Base-by-base conservation (phyloP, 2,113 vertebrate genomes). In the Atrichornis clamosus region DNA sequence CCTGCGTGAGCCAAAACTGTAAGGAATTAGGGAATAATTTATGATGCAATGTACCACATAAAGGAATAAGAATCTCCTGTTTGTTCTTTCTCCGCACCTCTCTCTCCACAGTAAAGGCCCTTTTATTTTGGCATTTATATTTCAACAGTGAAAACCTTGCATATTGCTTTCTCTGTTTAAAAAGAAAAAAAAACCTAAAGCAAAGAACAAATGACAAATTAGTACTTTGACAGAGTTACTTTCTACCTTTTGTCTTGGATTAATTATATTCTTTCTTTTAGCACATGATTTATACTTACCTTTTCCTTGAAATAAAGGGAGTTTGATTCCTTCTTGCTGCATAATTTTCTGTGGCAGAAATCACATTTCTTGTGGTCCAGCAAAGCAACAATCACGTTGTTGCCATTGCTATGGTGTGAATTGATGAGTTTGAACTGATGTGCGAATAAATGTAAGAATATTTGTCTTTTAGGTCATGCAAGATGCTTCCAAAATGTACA, bases 1-100 rank as follows among this genome's bases (percentile, higher is more conserved):
- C 95, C 95, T 92, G 80, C 41, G n/a, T 33, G 64, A 86, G 95
- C 91, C 90, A 81, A 86, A 78, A 84, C 94, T 97, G 62, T 90
- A 79, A 95, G 74, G 89, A 96, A 94, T 91, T 95, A 87, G 84
- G 60, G 92, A 89, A 93, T 97, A 95, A 94, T 97, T 97, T 96
- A 95, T 97, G 95, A 96, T 97, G 91, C 92, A 91, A 87, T 96
- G 65, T 85, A 78, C 68, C 85, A 70, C 93, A 90, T 83, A 89
- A 85, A 96, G 67, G 46, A 96, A 88, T 88, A 60, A 89, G 67
- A 75, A 72, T 84, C 74, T 91, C 68, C 59, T 89, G 37, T 91
- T 95, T 88, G 59, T 91, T 94, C 79, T 74, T 14, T 44, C 21
- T 11, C 16, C 15, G 24, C 7, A 6, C 7, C 9, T 8, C 33